A percentile compares a stretch with the other conserved stretches of the same genome.
Evolutionary conservation across 2,888 invertebrate species (phyloP).

Genomic region (Agriopis marginaria): DNA sequence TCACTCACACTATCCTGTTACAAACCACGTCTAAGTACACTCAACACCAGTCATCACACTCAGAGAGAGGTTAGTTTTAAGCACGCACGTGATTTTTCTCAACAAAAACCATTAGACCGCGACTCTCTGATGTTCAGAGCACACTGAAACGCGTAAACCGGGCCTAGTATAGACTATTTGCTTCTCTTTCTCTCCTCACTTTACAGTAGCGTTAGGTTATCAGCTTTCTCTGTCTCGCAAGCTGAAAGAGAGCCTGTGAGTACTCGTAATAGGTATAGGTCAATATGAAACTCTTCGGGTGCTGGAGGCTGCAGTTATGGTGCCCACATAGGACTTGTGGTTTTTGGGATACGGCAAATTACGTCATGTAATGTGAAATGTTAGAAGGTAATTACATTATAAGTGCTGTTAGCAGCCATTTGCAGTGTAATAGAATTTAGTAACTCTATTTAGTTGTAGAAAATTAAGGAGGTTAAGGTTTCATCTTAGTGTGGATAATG

Average conservation of each 20-base stretch:
- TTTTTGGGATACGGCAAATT: conserved; percentile 38
- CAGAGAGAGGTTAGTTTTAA: conserved; percentile 42
- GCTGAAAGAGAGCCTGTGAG: conserved; percentile 77
- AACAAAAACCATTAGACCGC: conserved; percentile 61
- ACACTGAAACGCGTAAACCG: conserved; percentile 78
- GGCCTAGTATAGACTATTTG: conserved; percentile 64
- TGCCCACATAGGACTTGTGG: conserved; percentile 55
- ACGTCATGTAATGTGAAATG: conserved; percentile 31
- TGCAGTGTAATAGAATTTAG: conserved; percentile 44
- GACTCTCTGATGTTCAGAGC: conserved; percentile 68
- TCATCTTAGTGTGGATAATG: background rate
- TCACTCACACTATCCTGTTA: conserved; percentile 25
- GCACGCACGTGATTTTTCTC: conserved; percentile 59
- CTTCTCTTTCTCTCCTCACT: conserved; percentile 60
- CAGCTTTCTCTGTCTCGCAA: conserved; percentile 65
- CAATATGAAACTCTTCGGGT: conserved; percentile 85
- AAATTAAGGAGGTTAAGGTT: background rate
- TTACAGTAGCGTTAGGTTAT: conserved; percentile 49
- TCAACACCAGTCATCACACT: conserved; percentile 40
- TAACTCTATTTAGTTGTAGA: conserved; percentile 11
- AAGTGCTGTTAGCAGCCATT: conserved; percentile 37
- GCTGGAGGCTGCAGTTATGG: conserved; percentile 84
- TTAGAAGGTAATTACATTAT: conserved; percentile 34
- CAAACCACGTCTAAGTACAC: conserved; percentile 13
- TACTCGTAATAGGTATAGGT: conserved; percentile 85